Conservation (phyloP, 2,888 invertebrate species). For the Elmis aenea region DNA sequence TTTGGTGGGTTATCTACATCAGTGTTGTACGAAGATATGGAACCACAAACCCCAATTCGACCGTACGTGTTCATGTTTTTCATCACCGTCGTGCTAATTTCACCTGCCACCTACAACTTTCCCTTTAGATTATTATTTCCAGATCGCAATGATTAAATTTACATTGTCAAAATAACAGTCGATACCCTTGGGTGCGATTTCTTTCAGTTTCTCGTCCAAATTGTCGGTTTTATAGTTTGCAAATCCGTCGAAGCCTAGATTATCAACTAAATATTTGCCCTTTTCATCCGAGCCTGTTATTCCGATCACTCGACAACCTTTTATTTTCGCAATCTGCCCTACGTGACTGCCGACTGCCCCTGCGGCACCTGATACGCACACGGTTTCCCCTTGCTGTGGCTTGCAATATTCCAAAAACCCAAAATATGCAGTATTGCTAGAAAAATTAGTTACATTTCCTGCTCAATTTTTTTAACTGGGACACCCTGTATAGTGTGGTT, state of each 20-base stretch:
- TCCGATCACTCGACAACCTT: conserved; percentile 66
- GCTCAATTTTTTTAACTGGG: not conserved
- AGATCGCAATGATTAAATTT: conserved; percentile 30
- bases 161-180: conserved; percentile 78
- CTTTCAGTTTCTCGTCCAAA: conserved; percentile 51
- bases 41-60: conserved; percentile 61
- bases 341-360: conserved; percentile 75
- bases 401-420: conserved; percentile 66
- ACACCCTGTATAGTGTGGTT: not conserved
- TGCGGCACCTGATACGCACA: conserved; percentile 70
- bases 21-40: conserved; percentile 60
- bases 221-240: conserved; percentile 67
- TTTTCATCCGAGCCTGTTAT: conserved; percentile 67
- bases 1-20: conserved; percentile 48
- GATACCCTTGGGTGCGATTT: conserved; percentile 57
- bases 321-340: conserved; percentile 72
- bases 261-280: conserved; percentile 58
- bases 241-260: conserved; percentile 63
- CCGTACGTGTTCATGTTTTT: conserved; percentile 60
- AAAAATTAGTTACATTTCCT: conserved; percentile 14
- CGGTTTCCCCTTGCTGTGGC: conserved; percentile 66
- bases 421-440: conserved; percentile 69
- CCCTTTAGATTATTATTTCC: conserved; percentile 6
- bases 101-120: conserved; percentile 56
- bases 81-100: conserved; percentile 55